These are phyloP conservation scores for Ammodytes dubius DNA, from an alignment of 2,113 vertebrate species.

Conservation along the genomic window DNA sequence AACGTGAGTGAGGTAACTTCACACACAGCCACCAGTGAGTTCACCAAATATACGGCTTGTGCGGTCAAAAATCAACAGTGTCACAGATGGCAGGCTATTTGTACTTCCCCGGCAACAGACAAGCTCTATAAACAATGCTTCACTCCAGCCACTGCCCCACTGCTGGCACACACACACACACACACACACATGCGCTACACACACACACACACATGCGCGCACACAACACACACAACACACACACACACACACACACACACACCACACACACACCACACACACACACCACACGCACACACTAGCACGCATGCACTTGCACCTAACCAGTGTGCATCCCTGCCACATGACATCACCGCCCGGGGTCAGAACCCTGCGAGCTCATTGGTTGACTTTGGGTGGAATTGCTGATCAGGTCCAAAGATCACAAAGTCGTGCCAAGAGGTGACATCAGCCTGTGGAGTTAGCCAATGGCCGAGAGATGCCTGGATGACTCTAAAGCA, in stretches of 20 bases:
- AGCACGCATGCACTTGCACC: constrained; percentile 28
- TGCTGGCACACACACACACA: constrained; percentile 22
- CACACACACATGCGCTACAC: constrained; percentile 9
- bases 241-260: constrained; percentile 22
- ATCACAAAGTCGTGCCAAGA: constrained; percentile 79
- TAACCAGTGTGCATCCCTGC: constrained; percentile 71
- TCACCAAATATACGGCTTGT: constrained; percentile 61
- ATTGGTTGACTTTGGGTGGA: constrained; percentile 64
- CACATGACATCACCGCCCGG: constrained; percentile 78
- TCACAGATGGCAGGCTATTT: constrained; percentile 80
- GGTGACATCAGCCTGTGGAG: constrained; percentile 81
- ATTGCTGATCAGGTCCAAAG: constrained; percentile 81
- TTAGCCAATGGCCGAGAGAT: constrained; percentile 74
- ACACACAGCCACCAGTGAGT: constrained; percentile 37
- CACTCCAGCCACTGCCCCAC: constrained; percentile 22
- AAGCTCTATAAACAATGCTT: constrained; percentile 71
- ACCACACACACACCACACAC: constrained; percentile 10
- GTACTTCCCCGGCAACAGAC: constrained; percentile 65
- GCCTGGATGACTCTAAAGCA: constrained; percentile 69
- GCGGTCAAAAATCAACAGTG: constrained; percentile 72
- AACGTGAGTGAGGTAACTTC: constrained; percentile 33
- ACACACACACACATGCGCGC: constrained; percentile 24
- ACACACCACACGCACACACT: constrained; percentile 3
- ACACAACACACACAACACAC: constrained; percentile 16
- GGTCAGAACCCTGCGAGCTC: constrained; percentile 47